Evolutionary conservation across 2,113 vertebrate genomes (phyloP), one percentile per base, ranked within the genome.

Genomic region (Leptobrachium leishanense): DNA sequence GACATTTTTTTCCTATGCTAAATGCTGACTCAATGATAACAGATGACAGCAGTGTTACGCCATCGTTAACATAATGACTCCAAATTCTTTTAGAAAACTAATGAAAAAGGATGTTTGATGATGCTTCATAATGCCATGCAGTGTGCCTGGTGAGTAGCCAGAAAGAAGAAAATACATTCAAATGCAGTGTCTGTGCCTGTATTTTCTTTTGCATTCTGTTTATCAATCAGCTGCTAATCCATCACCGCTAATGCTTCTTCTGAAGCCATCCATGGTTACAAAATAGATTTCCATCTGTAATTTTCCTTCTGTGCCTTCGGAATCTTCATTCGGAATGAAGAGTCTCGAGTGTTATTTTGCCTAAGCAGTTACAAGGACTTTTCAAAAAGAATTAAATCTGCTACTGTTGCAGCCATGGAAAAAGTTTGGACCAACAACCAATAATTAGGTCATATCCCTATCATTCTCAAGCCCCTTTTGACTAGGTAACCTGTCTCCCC

Each of bases 171-270:
- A 59, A 59, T 12, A 72, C 6, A 10, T 39, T 55, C 3, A 3
- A 59, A 40, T n/a, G 11, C 12, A 54, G 43, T 74, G 15, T 44
- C 62, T 20, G 4, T 74, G 10, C 6, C 7, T 0, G 13, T 20
- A 43, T 73, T 15, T 73, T 62, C 53, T 63, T n/a, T 15, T 44
- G 72, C 8, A 6, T 43, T 62, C 15, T 43, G 41, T 2, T 62
- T n/a, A 62, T 74, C 13, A 74, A 62, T 74, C 55, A 74, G 62
- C 40, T 42, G 6, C n/a, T 74, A 59, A 59, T 73, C 54, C 13
- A 3, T 59, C 55, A 59, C 55, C 55, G 3, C 55, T 59, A 73
- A 73, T 62, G 71, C 41, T 13, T 42, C 41, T 59, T 73, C 20
- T 55, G n/a, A 62, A 73, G 31, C 53, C 15, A 59, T 3, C 13